Evolutionary conservation across 2,797 vertebrate genomes (phyloP), one percentile per base, ranked within the genome.

Genomic region (Paedocypris micromegethes): DNA sequence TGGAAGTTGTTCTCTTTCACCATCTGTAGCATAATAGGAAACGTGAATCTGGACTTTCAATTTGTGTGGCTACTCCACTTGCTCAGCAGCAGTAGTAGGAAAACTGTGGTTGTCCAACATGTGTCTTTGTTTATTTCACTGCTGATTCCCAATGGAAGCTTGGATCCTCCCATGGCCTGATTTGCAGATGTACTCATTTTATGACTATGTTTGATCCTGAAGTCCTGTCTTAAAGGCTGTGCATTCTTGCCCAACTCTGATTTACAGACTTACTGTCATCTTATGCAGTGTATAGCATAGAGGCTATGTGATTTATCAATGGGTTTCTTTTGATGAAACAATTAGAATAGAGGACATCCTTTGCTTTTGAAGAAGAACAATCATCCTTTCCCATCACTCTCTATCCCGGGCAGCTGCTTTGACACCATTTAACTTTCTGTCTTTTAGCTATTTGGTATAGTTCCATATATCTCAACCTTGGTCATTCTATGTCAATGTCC

Each of bases 1-100:
- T 77, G 78, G 49, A 71, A 66, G 63, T 75, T 72, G 67, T 61
- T 70, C 50, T n/a, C 57, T 76, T 58, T 67, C 9, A 39, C 51
- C 5, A 55, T 50, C 46, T 39, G 43, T 9, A 73, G 6, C 23
- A 44, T 53, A 72, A 49, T 38, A 73, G 48, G 37, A 47, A 70
- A 58, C 50, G 23, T 23, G 23, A 23, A 23, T 64, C 45, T 64
- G 49, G 51, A 40, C 45, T 23, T 39, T 64, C 45, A 68, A 56
- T 50, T 66, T 66, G 45, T n/a, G 64, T 40, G 57, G 61, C 57
- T 57, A 50, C 58, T 61, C 55, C 58, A 42, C 38, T 7, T 68
- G 48, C 47, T 72, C 63, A 65, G 42, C 58, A 40, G 51, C 9
- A n/a, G 54, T 56, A 5, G 6, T 58, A 59, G 54, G 6, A 6